Conservation (phyloP, 2,113 vertebrate genomes). For the Lagopus leucura region DNA sequence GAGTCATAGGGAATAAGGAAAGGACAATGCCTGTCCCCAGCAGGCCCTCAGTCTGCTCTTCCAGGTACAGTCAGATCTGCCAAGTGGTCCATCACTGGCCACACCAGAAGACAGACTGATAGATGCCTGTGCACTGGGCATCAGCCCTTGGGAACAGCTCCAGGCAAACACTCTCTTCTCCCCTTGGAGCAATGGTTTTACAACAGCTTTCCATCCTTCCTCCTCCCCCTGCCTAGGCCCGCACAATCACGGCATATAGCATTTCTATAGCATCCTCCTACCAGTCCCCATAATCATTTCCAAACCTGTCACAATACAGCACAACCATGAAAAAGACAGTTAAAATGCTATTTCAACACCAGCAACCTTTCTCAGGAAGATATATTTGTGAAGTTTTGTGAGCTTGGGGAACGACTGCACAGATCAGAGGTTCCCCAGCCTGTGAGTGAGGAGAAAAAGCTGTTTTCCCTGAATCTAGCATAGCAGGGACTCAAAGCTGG, state of each 20-base stretch:
- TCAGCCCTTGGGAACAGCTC: neutral
- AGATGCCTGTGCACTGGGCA: neutral
- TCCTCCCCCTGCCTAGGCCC: neutral
- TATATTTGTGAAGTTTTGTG: neutral
- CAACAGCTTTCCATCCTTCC: neutral
- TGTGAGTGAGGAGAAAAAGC: neutral
- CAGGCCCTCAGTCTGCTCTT: neutral
- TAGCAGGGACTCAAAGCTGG: neutral
- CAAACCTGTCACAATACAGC: conserved; percentile 31
- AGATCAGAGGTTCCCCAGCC: neutral
- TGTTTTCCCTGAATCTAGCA: neutral
- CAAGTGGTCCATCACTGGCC: neutral
- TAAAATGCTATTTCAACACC: neutral
- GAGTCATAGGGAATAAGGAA: neutral
- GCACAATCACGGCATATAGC: neutral
- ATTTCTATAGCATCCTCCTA: conserved; percentile 32
- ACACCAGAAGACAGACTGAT: neutral
- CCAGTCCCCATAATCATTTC: conserved; percentile 8
- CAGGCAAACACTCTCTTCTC: neutral
- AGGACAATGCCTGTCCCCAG: neutral
- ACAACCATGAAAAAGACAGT: neutral
- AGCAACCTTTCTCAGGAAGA: neutral
- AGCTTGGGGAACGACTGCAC: neutral
- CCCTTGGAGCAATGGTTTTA: neutral
- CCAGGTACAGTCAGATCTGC: neutral